Evolutionary conservation across 2,888 invertebrate genomes (phyloP), one percentile per base, ranked within the genome.

Genomic region (Troglohyphantes excavatus): DNA sequence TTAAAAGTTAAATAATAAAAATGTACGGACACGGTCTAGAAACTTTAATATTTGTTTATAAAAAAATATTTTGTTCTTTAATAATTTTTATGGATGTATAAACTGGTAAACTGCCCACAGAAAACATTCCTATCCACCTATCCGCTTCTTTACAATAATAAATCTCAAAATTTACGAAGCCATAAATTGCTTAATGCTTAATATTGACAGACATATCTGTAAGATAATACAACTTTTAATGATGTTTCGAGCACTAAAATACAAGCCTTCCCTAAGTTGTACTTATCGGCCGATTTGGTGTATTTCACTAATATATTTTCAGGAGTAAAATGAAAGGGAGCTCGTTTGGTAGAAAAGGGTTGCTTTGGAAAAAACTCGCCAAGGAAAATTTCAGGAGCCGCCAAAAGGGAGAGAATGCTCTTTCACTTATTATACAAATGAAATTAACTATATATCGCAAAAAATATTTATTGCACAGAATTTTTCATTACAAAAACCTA

Each of bases 181-280:
- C 88, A 82, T 89, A 89, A 89, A 89, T 89, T 89, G 67, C 75
- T 82, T 82, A 76, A 89, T 89, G 76, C 43, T 75, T 70, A 61
- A 73, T 82, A 82, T 75, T 88, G 82, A 89, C 76, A 89, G 67
- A 26, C 67, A 89, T 76, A 75, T 43, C 75, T 75, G 79, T 82
- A 61, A 61, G 81, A 83, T 75, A 83, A 73, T 82, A 82, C 76
- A 89, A 89, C 82, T 82, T 89, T 89, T 89, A 89, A 89, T 76
- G 88, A 89, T 76, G 76, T 82, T 83, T 89, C 67, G 68, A 33
- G 76, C 76, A 68, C 53, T 81, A 82, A 89, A 89, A 67, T 65
- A 61, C 33, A 82, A 76, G 65, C 75, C 75, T 67, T 73, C 75
- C 68, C 76, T 65, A 75, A 76, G 70, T 63, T 59, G 70, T 89